Evolutionary conservation across 2,888 invertebrate species (phyloP).

Genomic region (Elgonia sp.): DNA sequence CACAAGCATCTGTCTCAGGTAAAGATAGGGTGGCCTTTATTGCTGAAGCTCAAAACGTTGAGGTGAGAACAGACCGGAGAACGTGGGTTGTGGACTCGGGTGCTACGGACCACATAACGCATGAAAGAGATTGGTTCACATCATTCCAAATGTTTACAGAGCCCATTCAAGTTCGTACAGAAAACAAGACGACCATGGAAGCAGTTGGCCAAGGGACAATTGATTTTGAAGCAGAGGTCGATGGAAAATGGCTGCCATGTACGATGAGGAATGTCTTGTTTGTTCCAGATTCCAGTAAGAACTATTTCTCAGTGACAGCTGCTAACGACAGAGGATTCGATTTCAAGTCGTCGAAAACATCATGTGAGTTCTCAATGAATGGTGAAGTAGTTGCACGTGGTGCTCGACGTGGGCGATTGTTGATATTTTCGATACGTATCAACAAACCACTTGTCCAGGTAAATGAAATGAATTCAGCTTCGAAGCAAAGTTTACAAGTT

Average conservation of each 20-base stretch:
- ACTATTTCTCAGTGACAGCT: conserved; percentile 52
- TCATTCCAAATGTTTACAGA: no score
- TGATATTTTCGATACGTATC: no score
- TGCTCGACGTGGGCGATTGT: conserved; percentile 40
- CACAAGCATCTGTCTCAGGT: background rate
- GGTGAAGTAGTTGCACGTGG: conserved; percentile 45
- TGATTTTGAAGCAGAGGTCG: conserved; percentile 23
- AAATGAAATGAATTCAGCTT: conserved; percentile 49
- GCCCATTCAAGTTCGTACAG: conserved; percentile 56
- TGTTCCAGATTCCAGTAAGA: conserved; percentile 53
- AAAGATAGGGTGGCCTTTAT: background rate
- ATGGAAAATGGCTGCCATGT: conserved; percentile 38
- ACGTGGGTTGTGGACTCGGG: conserved; percentile 63
- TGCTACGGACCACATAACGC: conserved; percentile 37
- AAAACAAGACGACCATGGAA: conserved; percentile 58
- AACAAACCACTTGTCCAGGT: conserved; percentile 40
- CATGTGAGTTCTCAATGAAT: conserved; percentile 50
- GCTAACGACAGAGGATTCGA: conserved; percentile 45
- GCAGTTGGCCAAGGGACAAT: conserved; percentile 63
- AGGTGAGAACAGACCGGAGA: no score
- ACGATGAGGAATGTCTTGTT: conserved; percentile 55
- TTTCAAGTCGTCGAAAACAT: conserved; percentile 22
- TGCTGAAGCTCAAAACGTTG: conserved; percentile 42
- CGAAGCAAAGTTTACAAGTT: conserved; percentile 74
- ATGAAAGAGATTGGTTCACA: no score